Conservation (phyloP, 2,113 vertebrate genomes). For the Ifrita kowaldi region DNA sequence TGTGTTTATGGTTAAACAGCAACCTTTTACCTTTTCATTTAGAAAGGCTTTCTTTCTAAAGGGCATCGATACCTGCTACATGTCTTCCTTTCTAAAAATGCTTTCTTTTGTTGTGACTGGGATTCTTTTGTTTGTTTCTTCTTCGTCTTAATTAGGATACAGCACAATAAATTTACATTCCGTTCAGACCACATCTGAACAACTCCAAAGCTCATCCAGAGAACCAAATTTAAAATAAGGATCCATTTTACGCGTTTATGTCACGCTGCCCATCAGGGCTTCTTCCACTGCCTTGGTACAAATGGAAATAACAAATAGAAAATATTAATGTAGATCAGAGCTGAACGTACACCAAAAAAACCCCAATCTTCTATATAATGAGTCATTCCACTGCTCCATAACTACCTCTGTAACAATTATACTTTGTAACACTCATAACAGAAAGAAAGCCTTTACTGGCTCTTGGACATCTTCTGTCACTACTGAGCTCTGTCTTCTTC, state of each 20-base stretch:
- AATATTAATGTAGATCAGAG: background rate
- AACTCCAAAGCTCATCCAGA: background rate
- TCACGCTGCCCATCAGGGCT: background rate
- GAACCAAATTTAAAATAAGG: background rate
- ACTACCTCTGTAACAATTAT: background rate
- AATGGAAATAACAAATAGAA: background rate
- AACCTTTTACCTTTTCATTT: slow-evolving; percentile 14
- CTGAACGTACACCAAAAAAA: background rate
- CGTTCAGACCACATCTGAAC: background rate
- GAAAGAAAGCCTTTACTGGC: background rate
- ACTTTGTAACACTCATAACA: background rate
- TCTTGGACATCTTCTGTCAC: background rate
- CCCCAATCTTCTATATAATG: background rate
- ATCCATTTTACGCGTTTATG: background rate
- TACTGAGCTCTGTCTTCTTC: background rate
- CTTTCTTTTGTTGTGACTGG: background rate
- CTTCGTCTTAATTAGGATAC: background rate
- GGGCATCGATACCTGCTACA: background rate
- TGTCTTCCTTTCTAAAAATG: background rate
- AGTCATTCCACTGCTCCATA: background rate
- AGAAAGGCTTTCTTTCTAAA: background rate
- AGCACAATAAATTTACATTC: background rate
- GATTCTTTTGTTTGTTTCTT: slow-evolving; percentile 3
- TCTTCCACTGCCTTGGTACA: background rate
- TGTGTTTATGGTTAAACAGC: background rate